Evolutionary conservation across 23 tunicate genomes (phyloP), one percentile per base, ranked within the genome.

Genomic region (Pegea sp.): DNA sequence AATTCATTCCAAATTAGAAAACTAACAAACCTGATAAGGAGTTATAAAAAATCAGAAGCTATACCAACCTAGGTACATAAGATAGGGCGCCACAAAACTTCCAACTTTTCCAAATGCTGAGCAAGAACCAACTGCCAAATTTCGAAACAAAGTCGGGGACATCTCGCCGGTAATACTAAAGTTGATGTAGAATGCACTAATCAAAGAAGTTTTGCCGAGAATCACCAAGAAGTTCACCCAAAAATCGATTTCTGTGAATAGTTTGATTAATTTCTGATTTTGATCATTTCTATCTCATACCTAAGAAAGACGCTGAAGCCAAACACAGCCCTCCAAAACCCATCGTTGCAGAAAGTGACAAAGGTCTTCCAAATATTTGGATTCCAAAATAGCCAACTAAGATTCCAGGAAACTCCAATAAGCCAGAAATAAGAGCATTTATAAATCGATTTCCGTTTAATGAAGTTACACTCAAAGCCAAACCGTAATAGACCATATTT

Each of bases 401-500:
- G 48, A 53, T 31, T 19, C 65, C 74, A 4, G 74, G 74, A 34
- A 43, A 58, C 33, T 68, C 74, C 30, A 49, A 26, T 4, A 68
- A 3, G 3, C 65, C 74, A 8, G 74, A 59, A 26, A 58, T 30
- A 50, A 58, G 52, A 49, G 63, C 46, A 46, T 68, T 68, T 22
- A 48, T 4, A 51, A 48, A 68, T 32, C 74, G 65, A 51, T 68
- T 33, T 3, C 64, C 65, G 22, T 52, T 68, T 3, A 68, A 51
- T 48, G 48, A 33, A 22, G 58, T 58, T 3, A 56, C 33, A 31
- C 53, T 59, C 18, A 68, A 52, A 3, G 65, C 51, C 1, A 68
- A 24, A 1, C 48, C 74, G 58, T 68, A 68, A 29, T 68, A 68
- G 18, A 68, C 74, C 65, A 68, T 58, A 52, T 56, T 57, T 16